Conservation (phyloP, 1,140 invertebrate genomes). For the Euwallacea similis region DNA sequence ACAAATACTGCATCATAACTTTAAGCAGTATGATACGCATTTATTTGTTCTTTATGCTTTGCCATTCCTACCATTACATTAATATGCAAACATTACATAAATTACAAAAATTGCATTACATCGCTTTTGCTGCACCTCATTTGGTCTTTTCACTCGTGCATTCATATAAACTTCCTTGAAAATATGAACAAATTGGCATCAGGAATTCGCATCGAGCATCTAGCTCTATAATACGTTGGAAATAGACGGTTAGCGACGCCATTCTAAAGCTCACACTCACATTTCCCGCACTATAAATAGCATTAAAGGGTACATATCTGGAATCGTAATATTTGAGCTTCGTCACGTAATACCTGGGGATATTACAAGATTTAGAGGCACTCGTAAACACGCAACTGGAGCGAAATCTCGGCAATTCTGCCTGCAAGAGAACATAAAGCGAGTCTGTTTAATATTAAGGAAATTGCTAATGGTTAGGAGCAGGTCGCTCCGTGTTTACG, state of each 20-base stretch:
- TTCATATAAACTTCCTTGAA: too few species aligned
- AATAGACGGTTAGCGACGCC: background rate
- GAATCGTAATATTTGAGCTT: slow-evolving; percentile 24
- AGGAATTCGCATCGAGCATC: too few species aligned
- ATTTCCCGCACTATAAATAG: slow-evolving; percentile 7
- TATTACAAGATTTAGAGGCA: slow-evolving; percentile 29
- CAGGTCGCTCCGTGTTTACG: slow-evolving; percentile 14
- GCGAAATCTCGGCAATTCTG: slow-evolving; percentile 26
- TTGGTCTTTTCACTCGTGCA: too few species aligned
- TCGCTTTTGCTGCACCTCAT: too few species aligned
- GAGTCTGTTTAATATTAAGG: slow-evolving; percentile 26
- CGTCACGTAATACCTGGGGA: slow-evolving; percentile 27
- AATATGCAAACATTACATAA: too few species aligned
- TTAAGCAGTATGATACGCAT: too few species aligned
- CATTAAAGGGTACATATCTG: slow-evolving; percentile 17
- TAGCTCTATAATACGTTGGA: background rate
- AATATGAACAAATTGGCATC: too few species aligned
- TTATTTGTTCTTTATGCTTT: too few species aligned
- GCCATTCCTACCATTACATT: too few species aligned
- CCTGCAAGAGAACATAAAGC: slow-evolving; percentile 25
- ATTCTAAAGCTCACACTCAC: slow-evolving; percentile 1
- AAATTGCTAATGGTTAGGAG: slow-evolving; percentile 19
- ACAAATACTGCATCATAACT: too few species aligned
- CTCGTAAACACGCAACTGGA: slow-evolving; percentile 28
- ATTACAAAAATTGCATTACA: too few species aligned